Evolutionary conservation across 2,797 vertebrate genomes (phyloP).

Genomic region (Ptychadena robeensis): DNA sequence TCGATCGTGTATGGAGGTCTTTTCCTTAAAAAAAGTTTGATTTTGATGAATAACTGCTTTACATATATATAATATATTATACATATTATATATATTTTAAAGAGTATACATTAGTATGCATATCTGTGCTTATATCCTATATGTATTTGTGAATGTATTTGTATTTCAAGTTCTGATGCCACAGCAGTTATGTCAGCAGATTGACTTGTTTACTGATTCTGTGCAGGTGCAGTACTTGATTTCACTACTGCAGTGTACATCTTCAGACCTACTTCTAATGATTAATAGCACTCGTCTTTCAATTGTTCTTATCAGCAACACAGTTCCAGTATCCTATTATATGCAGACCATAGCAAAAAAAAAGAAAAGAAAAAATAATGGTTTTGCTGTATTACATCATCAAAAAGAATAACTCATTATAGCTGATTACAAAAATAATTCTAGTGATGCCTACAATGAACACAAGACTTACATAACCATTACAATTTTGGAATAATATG

Average conservation of each 20-base stretch:
- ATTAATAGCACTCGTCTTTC: slow-evolving; percentile 46
- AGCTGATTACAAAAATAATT: too few relatives aligned
- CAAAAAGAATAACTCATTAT: too few relatives aligned
- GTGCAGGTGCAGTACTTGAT: slow-evolving; percentile 49
- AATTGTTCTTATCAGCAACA: slow-evolving; percentile 56
- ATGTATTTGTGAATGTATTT: not conserved
- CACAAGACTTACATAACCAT: too few relatives aligned
- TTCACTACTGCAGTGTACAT: slow-evolving; percentile 5
- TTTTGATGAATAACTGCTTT: too few relatives aligned
- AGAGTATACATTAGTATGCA: too few relatives aligned
- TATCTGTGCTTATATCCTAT: not conserved
- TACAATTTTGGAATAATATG: too few relatives aligned
- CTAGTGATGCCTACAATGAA: not conserved
- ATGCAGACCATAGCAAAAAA: slow-evolving; percentile 22
- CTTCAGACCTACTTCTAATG: slow-evolving; percentile 39
- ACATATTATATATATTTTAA: too few relatives aligned
- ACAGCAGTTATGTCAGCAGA: not conserved
- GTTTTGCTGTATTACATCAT: too few relatives aligned
- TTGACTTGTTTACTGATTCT: slow-evolving; percentile 1
- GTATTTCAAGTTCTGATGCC: not conserved
- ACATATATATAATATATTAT: too few relatives aligned
- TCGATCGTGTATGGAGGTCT: too few relatives aligned
- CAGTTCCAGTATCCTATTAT: slow-evolving; percentile 15
- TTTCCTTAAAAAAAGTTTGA: too few relatives aligned
- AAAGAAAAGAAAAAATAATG: slow-evolving; percentile 4